phyloP scores from a whole-genome alignment of 30 jellyfish, hydroid and myxozoan species.

The Aurelia aurita complex sp. Pacific region DNA sequence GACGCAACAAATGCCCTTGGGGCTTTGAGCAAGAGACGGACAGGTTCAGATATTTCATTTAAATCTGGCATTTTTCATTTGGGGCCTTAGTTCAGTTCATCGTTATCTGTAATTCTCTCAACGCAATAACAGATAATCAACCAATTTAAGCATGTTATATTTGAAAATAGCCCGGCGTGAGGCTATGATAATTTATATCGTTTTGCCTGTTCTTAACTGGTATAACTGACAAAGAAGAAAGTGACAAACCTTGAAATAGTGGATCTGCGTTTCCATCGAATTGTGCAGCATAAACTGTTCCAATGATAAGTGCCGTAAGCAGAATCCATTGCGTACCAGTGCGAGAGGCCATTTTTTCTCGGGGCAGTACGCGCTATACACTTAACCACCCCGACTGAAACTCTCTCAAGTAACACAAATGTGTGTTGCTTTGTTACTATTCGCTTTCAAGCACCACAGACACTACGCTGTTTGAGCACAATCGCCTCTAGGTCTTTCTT shows the following conservation, averaged over 20 bases:
- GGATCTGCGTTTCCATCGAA: slow-evolving; percentile 32
- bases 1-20: slow-evolving; percentile 61
- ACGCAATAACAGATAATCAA: too few relatives aligned
- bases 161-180: too few relatives aligned
- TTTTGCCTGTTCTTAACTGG: too few relatives aligned
- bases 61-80: too few relatives aligned
- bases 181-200: too few relatives aligned
- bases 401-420: slow-evolving; percentile 76
- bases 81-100: too few relatives aligned
- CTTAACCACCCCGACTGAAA: slow-evolving; percentile 76
- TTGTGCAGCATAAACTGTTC: slow-evolving; percentile 57
- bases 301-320: slow-evolving; percentile 23
- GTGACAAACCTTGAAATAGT: slow-evolving; percentile 24
- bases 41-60: too few relatives aligned
- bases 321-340: slow-evolving; percentile 33
- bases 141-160: too few relatives aligned
- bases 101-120: too few relatives aligned
- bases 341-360: slow-evolving; percentile 64
- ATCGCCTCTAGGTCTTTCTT: slow-evolving; percentile 73
- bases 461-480: slow-evolving; percentile 41
- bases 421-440: slow-evolving; percentile 61
- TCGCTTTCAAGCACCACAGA: slow-evolving; percentile 40
- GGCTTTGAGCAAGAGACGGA: slow-evolving; percentile 20
- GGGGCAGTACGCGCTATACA: slow-evolving; percentile 67
- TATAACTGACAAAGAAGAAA: neutral